Conservation (phyloP, 2,888 invertebrate species). For the Ectemnius continuus region DNA sequence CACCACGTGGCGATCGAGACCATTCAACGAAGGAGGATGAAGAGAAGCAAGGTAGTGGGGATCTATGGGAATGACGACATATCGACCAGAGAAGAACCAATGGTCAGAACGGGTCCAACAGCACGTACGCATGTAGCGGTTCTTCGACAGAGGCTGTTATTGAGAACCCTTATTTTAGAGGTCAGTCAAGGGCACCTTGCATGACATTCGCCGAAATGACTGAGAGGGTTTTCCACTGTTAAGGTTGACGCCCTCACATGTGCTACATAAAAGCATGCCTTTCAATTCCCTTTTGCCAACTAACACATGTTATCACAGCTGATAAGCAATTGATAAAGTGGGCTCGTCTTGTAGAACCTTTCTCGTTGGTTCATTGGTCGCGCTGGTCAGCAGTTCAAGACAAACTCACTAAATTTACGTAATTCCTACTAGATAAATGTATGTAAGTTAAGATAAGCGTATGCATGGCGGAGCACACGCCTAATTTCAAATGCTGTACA, state of each 20-base stretch:
- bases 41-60: constrained; percentile 32
- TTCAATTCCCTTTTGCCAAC: constrained; percentile 2
- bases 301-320: not conserved
- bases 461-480: no score
- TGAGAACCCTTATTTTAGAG: constrained; percentile 68
- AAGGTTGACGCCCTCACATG: constrained; percentile 34
- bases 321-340: constrained; percentile 28
- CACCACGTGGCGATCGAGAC: constrained; percentile 40
- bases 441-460: no score
- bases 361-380: not conserved
- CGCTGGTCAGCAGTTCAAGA: not conserved
- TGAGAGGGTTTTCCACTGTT: constrained; percentile 34
- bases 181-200: constrained; percentile 72
- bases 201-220: constrained; percentile 64
- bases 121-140: constrained; percentile 13
- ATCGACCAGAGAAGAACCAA: constrained; percentile 59
- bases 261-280: not conserved
- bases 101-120: constrained; percentile 26
- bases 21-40: constrained; percentile 33
- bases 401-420: no score
- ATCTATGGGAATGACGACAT: constrained; percentile 55
- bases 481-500: no score
- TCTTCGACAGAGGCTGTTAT: not conserved
- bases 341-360: constrained; percentile 7
- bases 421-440: no score